Base-by-base conservation (phyloP, 2,113 vertebrate genomes). In the Xenopus tropicalis region DNA sequence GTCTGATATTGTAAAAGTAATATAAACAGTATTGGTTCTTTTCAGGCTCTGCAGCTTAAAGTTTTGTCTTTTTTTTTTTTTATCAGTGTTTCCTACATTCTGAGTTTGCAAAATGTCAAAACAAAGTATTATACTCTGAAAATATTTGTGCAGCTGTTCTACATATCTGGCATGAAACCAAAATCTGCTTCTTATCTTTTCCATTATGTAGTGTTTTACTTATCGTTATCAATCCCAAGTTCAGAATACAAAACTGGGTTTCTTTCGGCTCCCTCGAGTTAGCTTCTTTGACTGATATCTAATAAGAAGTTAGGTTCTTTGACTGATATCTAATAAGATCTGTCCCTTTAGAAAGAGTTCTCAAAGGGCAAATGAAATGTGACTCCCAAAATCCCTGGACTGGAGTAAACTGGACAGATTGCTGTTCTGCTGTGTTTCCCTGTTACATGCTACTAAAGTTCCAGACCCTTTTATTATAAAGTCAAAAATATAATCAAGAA, bases 131-230 rank as follows among this genome's bases (percentile, higher is more conserved):
- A 76, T 69, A 62, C 24, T 76, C 66, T 61, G 65, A 74, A 62
- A 76, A 76, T 76, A 76, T 76, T 76, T 76, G 58, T 69, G 58
- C 73, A 76, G 73, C 73, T 76, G 73, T 54, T 76, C 73, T 68
- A 20, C 48, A 63, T 69, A 76, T 69, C 24, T 69, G 73, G 66
- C 66, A 76, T 44, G 66, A 62, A 58, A 20, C 48, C 24, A 20
- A 24, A 61, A 64, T 76, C 59, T 69, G 73, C 57, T 63, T 63
- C 73, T 69, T 76, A 76, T 76, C 73, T 68, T 68, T 76, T 54
- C 66, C 66, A 46, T 58, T 63, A 42, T 69, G 46, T 42, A 4
- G 20, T 69, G 66, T 69, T 69, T 56, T 69, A 63, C 66, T 69
- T 75, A 76, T 56, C 59, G 23, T 76, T 69, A 76, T 63, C 58